Evolutionary conservation across 2,113 vertebrate genomes (phyloP).

Genomic region (Platichthys stellatus): DNA sequence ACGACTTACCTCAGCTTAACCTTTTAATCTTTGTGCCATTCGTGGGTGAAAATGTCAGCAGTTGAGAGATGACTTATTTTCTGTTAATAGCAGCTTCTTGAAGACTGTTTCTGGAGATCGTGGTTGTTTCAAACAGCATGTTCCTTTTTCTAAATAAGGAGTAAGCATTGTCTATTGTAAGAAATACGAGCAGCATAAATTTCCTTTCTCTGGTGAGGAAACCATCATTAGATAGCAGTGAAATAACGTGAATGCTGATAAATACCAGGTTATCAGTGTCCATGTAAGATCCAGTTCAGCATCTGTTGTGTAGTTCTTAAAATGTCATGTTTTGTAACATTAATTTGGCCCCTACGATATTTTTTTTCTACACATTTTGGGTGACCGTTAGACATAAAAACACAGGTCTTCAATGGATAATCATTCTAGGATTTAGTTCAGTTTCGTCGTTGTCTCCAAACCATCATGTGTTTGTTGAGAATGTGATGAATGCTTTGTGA

Average conservation of each 20-base stretch:
- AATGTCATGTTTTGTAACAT: background rate
- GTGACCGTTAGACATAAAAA: no score
- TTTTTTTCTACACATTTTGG: conserved; percentile 2
- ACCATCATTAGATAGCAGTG: no score
- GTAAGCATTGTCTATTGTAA: no score
- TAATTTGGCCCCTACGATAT: background rate
- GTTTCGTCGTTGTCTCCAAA: background rate
- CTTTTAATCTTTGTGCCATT: background rate
- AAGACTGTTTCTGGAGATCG: background rate
- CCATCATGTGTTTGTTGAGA: conserved; percentile 8
- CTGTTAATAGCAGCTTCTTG: background rate
- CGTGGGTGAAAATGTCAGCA: background rate
- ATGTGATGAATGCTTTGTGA: background rate
- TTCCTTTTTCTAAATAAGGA: background rate
- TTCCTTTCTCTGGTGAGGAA: no score
- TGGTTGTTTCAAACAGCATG: background rate
- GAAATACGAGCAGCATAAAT: no score
- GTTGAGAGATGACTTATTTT: background rate
- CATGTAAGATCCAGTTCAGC: background rate
- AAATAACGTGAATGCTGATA: background rate
- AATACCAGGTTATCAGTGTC: background rate
- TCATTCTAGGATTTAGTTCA: background rate
- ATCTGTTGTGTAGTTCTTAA: background rate
- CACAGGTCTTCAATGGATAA: background rate
- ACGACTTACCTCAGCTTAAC: background rate